Percentiles rank a stretch among this genome's conserved stretches.
phyloP scores from a whole-genome alignment of 1,140 invertebrate species.

The Drosophila asahinai region DNA sequence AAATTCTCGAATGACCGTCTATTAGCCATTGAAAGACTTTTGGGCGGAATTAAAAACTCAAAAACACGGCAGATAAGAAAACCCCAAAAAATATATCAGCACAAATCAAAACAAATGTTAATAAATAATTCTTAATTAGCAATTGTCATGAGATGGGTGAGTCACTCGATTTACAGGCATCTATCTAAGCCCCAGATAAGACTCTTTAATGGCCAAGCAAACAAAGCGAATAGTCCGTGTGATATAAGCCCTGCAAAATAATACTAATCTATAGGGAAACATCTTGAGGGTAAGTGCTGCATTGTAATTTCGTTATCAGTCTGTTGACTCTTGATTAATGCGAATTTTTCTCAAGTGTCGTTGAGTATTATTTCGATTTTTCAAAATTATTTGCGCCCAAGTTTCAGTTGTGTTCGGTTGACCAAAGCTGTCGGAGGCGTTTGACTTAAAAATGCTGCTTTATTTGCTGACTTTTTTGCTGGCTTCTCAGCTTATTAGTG shows the following conservation, averaged over 20 bases:
- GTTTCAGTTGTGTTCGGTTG: conserved; percentile 31
- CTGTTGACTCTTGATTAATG: conserved; percentile 29
- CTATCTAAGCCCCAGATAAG: conserved; percentile 38
- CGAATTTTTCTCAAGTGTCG: conserved; percentile 48
- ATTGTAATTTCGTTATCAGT: conserved; percentile 50
- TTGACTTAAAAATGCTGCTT: conserved; percentile 17
- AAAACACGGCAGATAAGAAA: conserved; percentile 6
- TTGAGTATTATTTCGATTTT: conserved; percentile 13
- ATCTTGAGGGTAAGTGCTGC: conserved; percentile 37
- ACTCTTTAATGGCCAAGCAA: conserved; percentile 24
- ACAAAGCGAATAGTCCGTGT: conserved; percentile 1
- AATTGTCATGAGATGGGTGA: conserved; percentile 13
- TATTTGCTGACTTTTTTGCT: conserved; percentile 15
- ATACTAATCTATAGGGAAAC: conserved; percentile 39
- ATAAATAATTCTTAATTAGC: conserved; percentile 50
- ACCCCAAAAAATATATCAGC: conserved; percentile 6
- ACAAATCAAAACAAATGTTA: conserved; percentile 43
- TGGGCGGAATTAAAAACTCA: conserved; percentile 3
- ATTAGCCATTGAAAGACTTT: conserved; percentile 36
- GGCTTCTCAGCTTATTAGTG: conserved; percentile 3
- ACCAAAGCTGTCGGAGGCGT: conserved; percentile 25
- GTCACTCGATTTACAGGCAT: conserved; percentile 12
- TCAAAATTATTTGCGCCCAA: conserved; percentile 18
- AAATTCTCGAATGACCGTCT: conserved; percentile 33
- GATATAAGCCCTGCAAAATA: conserved; percentile 22